Conservation (phyloP, 92 coral and sea anemone species). For the Zoanthus sansibaricus region DNA sequence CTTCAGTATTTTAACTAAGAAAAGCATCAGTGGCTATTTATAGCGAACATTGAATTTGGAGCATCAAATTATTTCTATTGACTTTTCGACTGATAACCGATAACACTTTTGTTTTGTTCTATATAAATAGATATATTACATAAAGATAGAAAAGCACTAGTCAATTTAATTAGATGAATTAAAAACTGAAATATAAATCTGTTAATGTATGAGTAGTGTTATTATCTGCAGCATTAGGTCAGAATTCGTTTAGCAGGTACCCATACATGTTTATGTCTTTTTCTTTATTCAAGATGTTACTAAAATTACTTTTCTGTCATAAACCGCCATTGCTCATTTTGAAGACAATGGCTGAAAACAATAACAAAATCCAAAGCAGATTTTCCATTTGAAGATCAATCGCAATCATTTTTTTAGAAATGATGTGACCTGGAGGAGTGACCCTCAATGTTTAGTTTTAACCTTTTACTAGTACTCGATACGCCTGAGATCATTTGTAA, state of each 20-base stretch:
- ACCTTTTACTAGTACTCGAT: background rate
- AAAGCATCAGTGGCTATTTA: too few species aligned
- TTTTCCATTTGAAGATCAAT: background rate
- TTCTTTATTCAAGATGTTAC: background rate
- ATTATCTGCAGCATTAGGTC: background rate
- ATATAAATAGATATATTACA: too few species aligned
- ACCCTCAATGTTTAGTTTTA: background rate
- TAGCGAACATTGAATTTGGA: too few species aligned
- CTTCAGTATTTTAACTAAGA: too few species aligned
- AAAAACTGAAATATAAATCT: background rate
- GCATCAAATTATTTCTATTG: too few species aligned
- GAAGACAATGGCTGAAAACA: background rate
- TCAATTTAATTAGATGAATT: background rate
- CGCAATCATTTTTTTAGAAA: background rate
- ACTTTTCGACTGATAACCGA: too few species aligned
- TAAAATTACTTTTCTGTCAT: background rate
- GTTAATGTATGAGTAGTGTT: background rate
- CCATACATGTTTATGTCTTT: background rate
- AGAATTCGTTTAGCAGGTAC: conserved; percentile 28
- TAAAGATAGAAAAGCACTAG: too few species aligned
- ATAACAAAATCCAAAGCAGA: background rate
- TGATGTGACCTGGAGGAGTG: background rate
- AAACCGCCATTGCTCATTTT: background rate
- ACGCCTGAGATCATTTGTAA: conserved; percentile 16
- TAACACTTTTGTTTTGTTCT: too few species aligned